Conservation (phyloP, 2,797 vertebrate genomes). For the Ctenosaura bakeri region DNA sequence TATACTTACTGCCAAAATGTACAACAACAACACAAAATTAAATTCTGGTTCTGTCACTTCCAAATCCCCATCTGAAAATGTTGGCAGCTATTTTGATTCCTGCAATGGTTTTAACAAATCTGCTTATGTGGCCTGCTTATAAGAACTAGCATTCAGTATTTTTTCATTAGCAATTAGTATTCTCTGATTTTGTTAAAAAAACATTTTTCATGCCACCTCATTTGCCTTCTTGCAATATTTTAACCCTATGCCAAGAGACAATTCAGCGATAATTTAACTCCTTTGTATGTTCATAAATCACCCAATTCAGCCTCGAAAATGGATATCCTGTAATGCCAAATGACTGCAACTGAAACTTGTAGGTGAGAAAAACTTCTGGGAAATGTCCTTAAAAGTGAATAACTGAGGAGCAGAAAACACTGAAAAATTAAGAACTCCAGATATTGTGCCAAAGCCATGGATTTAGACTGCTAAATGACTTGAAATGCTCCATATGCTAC, state of each 20-base stretch:
- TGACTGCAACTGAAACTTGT: not conserved
- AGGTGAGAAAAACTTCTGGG: not conserved
- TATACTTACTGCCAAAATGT: not conserved
- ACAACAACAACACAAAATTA: not conserved
- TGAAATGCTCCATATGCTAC: not conserved
- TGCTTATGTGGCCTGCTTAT: not conserved
- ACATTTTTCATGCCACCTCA: not conserved
- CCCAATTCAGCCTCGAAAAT: not conserved
- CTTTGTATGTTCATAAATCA: not conserved
- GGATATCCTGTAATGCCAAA: not conserved
- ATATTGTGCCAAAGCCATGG: not conserved
- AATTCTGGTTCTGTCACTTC: not conserved
- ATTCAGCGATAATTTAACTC: not conserved
- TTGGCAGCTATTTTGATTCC: conserved; percentile 5
- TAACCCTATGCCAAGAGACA: not conserved
- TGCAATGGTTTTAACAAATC: not conserved
- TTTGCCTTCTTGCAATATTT: not conserved
- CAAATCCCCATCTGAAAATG: not conserved
- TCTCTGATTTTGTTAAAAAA: not conserved
- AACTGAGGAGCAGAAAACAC: not conserved
- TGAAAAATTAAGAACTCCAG: not conserved
- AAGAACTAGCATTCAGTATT: not conserved
- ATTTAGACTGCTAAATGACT: not conserved
- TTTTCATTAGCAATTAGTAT: not conserved
- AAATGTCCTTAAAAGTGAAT: not conserved